Base-by-base conservation (phyloP, 2,797 vertebrate species). In the Odontamblyopus rebecca region DNA sequence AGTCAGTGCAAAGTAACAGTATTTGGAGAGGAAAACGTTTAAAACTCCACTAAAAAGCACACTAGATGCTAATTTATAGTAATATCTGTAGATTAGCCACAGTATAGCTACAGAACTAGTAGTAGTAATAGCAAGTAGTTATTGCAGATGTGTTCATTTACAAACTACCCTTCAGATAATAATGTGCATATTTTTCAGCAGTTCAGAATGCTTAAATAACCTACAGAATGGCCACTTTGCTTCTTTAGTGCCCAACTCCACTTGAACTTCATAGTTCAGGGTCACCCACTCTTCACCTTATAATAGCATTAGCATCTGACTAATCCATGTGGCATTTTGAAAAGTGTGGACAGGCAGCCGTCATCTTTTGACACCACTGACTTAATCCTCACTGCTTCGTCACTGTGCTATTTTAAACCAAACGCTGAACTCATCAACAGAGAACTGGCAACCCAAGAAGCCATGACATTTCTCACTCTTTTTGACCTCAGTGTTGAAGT, bases 231-330 rank as follows among this genome's bases (percentile, higher is more conserved):
- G 29, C 4, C 23, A 19, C 6, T 26, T 50, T 50, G n/a, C 65
- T 32, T 67, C 27, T n/a, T 67, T 29, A 11, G 65, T 5, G 27
- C 27, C 26, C 16, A 53, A 53, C 32, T 38, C 27, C 27, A 29
- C 63, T 53, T 67, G 48, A 30, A 29, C 64, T 51, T 67, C 4
- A n/a, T 32, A 53, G 48, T 67, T 67, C 13, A 5, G 50, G 65
- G 65, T 67, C 65, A 67, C 4, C 26, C 15, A 53, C 65, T n/a
- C 27, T 67, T 67, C 27, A 66, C 64, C 48, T 51, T 30, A 19
- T 66, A 66, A 66, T 66, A 66, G 64, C 64, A 67, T 67, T 67
- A 67, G 50, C 48, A 67, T 67, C 50, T 67, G 48, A 53, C 65
- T 67, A 67, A 67, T 67, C 65, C 65, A 67, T 67, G 48, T 53